These are phyloP conservation scores for Rhea americana DNA, from an alignment of 2,113 vertebrate species.

Conservation along the genomic window DNA sequence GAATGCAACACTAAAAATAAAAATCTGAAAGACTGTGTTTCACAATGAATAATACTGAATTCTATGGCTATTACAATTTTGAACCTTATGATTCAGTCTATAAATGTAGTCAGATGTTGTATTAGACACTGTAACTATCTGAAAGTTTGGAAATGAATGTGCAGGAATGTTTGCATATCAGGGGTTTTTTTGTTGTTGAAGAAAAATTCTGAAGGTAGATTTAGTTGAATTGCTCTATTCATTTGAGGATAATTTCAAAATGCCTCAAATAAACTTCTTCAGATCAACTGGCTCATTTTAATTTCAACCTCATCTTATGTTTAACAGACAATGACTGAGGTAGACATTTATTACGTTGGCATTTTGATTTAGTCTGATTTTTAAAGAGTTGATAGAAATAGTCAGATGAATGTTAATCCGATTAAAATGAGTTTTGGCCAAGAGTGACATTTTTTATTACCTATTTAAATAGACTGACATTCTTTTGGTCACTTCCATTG, in stretches of 20 bases:
- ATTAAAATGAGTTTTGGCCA: conserved; percentile 34
- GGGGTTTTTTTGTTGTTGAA: background rate
- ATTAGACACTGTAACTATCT: background rate
- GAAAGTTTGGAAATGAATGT: background rate
- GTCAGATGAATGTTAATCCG: conserved; percentile 20
- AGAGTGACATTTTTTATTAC: background rate
- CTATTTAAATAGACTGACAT: background rate
- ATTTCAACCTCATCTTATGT: background rate
- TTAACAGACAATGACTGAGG: background rate
- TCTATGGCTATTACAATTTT: background rate
- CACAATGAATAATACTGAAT: background rate
- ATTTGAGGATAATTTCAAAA: background rate
- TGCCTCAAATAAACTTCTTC: background rate
- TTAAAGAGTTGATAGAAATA: conserved; percentile 20
- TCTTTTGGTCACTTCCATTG: background rate
- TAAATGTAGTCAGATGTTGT: background rate
- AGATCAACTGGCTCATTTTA: background rate
- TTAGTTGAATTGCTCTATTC: background rate
- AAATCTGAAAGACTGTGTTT: background rate
- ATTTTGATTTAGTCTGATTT: conserved; percentile 13
- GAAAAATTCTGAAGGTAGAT: background rate
- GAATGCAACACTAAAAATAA: background rate
- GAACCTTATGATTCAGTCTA: background rate
- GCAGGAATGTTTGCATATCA: background rate
- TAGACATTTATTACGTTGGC: background rate